Base-by-base conservation (phyloP, 2,113 vertebrate genomes). In the Corvus hawaiiensis region DNA sequence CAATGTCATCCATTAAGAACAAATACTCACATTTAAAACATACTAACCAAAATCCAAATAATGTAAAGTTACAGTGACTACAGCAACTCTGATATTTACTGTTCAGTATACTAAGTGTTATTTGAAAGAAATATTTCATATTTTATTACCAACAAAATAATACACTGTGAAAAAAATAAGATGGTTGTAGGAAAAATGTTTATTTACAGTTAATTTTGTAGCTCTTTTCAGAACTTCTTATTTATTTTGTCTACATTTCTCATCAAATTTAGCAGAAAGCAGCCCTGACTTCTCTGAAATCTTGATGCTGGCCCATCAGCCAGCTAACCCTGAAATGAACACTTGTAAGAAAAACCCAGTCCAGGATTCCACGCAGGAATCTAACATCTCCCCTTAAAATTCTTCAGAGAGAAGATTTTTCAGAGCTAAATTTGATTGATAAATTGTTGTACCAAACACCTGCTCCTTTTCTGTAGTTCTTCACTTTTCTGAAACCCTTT, bases 301-400 rank as follows among this genome's bases (percentile, higher is more conserved):
- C n/a, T 14, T 79, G 18, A 37, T 3, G 1, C 37, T 49, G 44
- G 15, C 20, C n/a, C 0, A 1, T 41, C n/a, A 74, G 33, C 15
- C 66, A 87, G 32, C n/a, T 59, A 77, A 91, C 18, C 26, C 46
- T 46, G 9, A 88, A 83, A 66, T 13, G 7, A 80, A 67, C 35
- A 30, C 7, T 11, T 1, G 0, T 27, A 44, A 67, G 27, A 63
- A 89, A 56, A 72, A 23, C 1, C 9, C 28, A 73, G 37, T 24
- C 17, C 23, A 52, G 35, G 33, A 80, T 77, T 72, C 21, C 16
- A 49, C 32, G 16, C 46, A 76, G 61, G 32, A 89, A 71, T 20
- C 9, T 27, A 62, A 61, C 10, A 66, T 44, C 54, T 76, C 37
- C 62, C 55, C 35, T 11, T 17, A 39, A 18, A 75, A 18, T 46